Base-by-base conservation (phyloP, 2,888 invertebrate species). In the Imbricaverruca yamaguchii region DNA sequence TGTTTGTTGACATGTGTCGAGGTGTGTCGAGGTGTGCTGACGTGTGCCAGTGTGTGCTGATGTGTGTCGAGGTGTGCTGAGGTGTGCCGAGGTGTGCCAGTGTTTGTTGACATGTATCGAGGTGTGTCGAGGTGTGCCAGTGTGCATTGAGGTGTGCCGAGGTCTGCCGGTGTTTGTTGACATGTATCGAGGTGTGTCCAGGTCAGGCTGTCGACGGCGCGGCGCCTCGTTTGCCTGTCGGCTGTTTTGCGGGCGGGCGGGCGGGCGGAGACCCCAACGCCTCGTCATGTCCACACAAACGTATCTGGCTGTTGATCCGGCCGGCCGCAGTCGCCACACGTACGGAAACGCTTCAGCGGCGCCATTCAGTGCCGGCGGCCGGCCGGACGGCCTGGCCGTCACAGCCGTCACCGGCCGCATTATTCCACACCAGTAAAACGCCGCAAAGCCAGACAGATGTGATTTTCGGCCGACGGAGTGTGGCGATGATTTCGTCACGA, bases 371-470 rank as follows among this genome's bases (percentile, higher is more conserved):
- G 39, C 39, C 4, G 39, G 39, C 39, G 2, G 39, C 39, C 39
- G 18, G 61, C 61, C 18, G 8, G 18, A 6, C 61, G 61, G 61
- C 13, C 7, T 8, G 15, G 65, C 23, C 65, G n/a, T n/a, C 25
- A 13, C 6, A 25, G 65, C 65, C 0, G 67, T 18, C 61, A 63
- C 8, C 13, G 25, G 25, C 25, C 25, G 67, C 67, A n/a, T 67
- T 67, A 67, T 67, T 25, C 18, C 74, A 53, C 18, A 2, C 59
- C 12, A 18, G 23, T 74, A 74, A 74, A 74, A 39, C 74, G 74
- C 39, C 74, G 74, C 74, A 18, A 25, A 74, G 74, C 74, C 74
- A 74, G 74, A 74, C 74, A 25, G 13, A 53, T 74, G 53, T 74
- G 74, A 39, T 15, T 8, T 13, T 74, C 21, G 53, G 53, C 74